phyloP scores from a whole-genome alignment of 1,140 invertebrate species.

The Lepidurus apus region DNA sequence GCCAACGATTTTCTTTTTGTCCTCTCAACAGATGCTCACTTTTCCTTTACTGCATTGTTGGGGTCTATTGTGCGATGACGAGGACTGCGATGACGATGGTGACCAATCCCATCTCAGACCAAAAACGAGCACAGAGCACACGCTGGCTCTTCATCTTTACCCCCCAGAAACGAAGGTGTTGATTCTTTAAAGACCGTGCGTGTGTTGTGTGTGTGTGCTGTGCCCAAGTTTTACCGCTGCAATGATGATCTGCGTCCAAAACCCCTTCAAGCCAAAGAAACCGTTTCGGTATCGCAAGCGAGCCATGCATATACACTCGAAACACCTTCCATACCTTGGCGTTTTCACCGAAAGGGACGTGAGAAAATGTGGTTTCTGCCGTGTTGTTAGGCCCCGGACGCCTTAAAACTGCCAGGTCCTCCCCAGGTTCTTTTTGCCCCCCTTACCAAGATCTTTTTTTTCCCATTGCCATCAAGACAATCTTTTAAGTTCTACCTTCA shows the following conservation, averaged over 20 bases:
- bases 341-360: neutral
- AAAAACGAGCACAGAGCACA: neutral
- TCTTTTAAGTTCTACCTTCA: neutral
- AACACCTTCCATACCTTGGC: no score
- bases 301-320: neutral
- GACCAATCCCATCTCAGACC: no score
- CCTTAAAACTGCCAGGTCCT: neutral
- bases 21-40: no score
- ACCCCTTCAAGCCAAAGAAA: neutral
- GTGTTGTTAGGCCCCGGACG: neutral
- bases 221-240: neutral
- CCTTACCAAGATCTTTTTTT: neutral
- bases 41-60: no score
- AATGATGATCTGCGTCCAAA: neutral
- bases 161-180: neutral
- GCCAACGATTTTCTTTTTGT: no score
- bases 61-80: no score
- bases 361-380: slow-evolving; percentile 11
- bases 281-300: neutral
- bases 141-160: neutral
- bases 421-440: neutral
- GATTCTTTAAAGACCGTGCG: neutral
- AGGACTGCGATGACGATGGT: no score
- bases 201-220: slow-evolving; percentile 11
- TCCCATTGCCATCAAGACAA: neutral